A percentile compares a stretch with the other conserved stretches of the same genome.
phyloP scores from a whole-genome alignment of 2,888 invertebrate genomes.

The Spicauda simplicius region DNA sequence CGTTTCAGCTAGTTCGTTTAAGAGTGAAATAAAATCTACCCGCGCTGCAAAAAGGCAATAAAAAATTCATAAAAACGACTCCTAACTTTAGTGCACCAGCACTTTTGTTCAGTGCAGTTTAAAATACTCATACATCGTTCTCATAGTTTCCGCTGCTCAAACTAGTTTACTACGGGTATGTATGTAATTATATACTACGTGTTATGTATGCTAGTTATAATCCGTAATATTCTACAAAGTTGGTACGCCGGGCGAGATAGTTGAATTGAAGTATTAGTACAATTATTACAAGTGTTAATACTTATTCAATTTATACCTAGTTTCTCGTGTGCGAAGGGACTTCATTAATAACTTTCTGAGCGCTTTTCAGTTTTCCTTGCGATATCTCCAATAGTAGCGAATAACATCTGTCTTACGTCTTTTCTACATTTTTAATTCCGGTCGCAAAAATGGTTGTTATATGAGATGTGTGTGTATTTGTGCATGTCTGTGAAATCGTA shows the following conservation, averaged over 20 bases:
- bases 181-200: too few species aligned
- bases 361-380: conserved; percentile 17
- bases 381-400: conserved; percentile 14
- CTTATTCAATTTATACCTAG: background rate
- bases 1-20: conserved; percentile 3
- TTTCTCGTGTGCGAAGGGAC: conserved; percentile 1
- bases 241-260: background rate
- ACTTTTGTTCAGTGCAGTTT: conserved; percentile 11
- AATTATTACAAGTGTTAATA: background rate
- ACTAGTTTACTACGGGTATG: conserved; percentile 7
- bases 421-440: background rate
- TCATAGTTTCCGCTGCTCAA: conserved; percentile 20
- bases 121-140: conserved; percentile 16
- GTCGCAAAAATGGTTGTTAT: background rate
- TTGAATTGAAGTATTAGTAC: background rate
- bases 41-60: conserved; percentile 1
- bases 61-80: conserved; percentile 9
- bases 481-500: too few species aligned
- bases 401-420: conserved; percentile 25
- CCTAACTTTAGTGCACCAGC: conserved; percentile 15
- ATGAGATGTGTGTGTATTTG: too few species aligned
- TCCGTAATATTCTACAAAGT: background rate
- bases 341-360: conserved; percentile 1
- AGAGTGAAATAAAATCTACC: conserved; percentile 10
- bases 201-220: too few species aligned